phyloP scores from a whole-genome alignment of 92 coral and sea anemone genomes.

The Siderastrea radians region DNA sequence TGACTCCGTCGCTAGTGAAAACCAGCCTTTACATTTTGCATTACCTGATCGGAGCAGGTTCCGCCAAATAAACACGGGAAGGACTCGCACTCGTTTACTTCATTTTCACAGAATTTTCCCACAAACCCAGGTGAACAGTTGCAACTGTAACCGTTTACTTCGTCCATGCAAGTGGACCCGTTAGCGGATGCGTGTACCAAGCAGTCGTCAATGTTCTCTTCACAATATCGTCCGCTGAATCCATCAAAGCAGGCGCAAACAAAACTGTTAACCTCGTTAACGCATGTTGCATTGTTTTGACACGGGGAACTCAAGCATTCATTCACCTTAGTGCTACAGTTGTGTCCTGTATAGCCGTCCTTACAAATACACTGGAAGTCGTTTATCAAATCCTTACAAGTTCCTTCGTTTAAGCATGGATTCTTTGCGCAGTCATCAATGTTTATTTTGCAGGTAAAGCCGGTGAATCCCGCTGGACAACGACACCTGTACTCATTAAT shows the following conservation, averaged over 20 bases:
- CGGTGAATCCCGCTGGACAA: slow-evolving; percentile 72
- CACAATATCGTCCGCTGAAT: slow-evolving; percentile 65
- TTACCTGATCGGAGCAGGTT: slow-evolving; percentile 49
- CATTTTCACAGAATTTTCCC: slow-evolving; percentile 54
- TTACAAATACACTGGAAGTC: slow-evolving; percentile 24
- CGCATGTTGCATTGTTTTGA: slow-evolving; percentile 26
- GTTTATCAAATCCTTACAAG: slow-evolving; percentile 21
- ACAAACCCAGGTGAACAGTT: slow-evolving; percentile 44
- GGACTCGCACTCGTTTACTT: slow-evolving; percentile 57
- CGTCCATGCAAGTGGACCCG: slow-evolving; percentile 72
- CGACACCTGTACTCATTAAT: slow-evolving; percentile 6
- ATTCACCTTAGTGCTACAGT: slow-evolving; percentile 1
- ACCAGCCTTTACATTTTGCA: too few species aligned
- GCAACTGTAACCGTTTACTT: slow-evolving; percentile 73
- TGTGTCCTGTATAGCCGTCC: slow-evolving; percentile 15
- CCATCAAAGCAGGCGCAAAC: slow-evolving; percentile 27
- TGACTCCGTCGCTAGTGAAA: too few species aligned
- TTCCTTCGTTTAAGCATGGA: slow-evolving; percentile 58
- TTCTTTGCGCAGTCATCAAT: slow-evolving; percentile 69
- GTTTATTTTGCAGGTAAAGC: slow-evolving; percentile 69
- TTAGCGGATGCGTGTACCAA: slow-evolving; percentile 54
- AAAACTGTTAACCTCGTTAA: slow-evolving; percentile 4
- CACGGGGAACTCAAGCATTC: slow-evolving; percentile 39
- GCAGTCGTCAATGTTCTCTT: slow-evolving; percentile 74
- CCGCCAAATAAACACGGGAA: slow-evolving; percentile 77